Evolutionary conservation across 2,888 invertebrate genomes (phyloP).

Genomic region (Oxyscelio sp.): DNA sequence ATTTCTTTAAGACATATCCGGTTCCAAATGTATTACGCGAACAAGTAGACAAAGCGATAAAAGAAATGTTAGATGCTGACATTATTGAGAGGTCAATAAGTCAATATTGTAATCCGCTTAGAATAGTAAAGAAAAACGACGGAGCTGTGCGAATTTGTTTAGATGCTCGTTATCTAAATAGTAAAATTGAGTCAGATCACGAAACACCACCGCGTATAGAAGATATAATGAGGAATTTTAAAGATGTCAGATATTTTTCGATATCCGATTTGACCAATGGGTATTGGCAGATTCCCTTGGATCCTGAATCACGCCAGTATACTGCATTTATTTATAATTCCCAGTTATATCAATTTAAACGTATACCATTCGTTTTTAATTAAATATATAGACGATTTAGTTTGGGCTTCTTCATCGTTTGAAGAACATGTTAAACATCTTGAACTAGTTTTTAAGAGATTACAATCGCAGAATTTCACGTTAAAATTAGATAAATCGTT

Average conservation of each 20-base stretch:
- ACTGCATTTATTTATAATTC: too few species aligned
- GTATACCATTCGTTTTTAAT: too few species aligned
- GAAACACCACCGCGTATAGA: conserved; percentile 74
- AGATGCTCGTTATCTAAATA: conserved; percentile 82
- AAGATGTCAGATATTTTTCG: conserved; percentile 64
- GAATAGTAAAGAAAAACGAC: conserved; percentile 81
- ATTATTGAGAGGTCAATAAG: conserved; percentile 80
- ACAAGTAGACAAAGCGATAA: conserved; percentile 76
- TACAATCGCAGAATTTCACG: too few species aligned
- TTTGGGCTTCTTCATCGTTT: too few species aligned
- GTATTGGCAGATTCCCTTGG: too few species aligned
- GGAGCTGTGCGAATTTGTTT: conserved; percentile 80
- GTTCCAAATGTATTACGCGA: conserved; percentile 65
- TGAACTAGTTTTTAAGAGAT: too few species aligned
- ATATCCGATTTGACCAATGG: conserved; percentile 74
- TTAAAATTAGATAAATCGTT: too few species aligned
- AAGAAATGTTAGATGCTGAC: conserved; percentile 78
- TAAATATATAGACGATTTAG: too few species aligned
- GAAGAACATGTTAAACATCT: too few species aligned
- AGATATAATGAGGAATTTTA: conserved; percentile 69
- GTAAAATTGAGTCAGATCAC: conserved; percentile 78
- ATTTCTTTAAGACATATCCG: not conserved
- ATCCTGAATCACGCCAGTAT: too few species aligned
- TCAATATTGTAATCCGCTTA: conserved; percentile 80
- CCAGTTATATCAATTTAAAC: too few species aligned